A percentile compares a stretch with the other conserved stretches of the same genome.
Evolutionary conservation across 2,113 vertebrate genomes (phyloP).

Genomic region (Hemichromis elongatus): DNA sequence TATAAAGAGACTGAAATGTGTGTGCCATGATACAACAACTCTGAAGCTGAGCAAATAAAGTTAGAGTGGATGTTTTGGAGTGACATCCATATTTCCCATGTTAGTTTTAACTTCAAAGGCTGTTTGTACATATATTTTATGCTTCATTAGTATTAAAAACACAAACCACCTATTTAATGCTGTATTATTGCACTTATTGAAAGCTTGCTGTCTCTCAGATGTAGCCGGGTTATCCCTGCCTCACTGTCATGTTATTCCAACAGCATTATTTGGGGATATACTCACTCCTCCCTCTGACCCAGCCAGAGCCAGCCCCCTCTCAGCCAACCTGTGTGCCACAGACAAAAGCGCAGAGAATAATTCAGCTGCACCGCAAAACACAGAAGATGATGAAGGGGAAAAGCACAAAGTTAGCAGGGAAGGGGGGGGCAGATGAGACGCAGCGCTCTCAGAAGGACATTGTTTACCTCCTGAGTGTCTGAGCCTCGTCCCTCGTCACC

Average conservation of each 20-base stretch:
- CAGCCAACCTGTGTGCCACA: constrained; percentile 80
- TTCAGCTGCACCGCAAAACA: neutral
- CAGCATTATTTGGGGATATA: constrained; percentile 1
- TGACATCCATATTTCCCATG: neutral
- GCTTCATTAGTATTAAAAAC: neutral
- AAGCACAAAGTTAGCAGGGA: neutral
- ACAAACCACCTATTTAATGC: neutral
- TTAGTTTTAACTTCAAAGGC: neutral
- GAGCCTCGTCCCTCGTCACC: constrained; percentile 83
- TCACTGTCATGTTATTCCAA: neutral
- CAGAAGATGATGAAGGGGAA: neutral
- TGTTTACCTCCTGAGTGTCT: constrained; percentile 74
- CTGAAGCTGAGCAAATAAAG: neutral
- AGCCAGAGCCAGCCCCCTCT: constrained; percentile 86
- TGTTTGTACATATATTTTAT: neutral
- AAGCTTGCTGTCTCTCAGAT: neutral
- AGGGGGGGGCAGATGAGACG: neutral
- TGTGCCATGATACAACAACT: neutral
- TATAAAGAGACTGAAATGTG: neutral
- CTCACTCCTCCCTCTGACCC: constrained; percentile 98
- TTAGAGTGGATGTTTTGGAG: neutral
- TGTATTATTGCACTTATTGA: neutral
- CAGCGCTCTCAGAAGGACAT: neutral
- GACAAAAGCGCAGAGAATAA: neutral
- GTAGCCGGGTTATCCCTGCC: neutral